Evolutionary conservation across 2,113 vertebrate species (phyloP).

Genomic region (Burhinus oedicnemus): DNA sequence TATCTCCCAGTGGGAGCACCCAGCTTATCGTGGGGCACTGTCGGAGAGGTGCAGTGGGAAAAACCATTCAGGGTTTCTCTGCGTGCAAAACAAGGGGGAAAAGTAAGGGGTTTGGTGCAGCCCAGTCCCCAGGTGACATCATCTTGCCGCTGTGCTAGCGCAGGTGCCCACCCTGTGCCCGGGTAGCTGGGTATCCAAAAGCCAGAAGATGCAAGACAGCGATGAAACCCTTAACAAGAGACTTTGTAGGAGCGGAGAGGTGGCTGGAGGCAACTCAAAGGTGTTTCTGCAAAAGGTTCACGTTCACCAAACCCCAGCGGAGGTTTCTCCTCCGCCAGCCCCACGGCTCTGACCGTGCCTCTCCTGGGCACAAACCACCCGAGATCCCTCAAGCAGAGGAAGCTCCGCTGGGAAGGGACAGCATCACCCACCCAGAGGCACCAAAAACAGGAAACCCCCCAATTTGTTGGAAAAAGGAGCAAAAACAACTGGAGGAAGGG

Average conservation of each 20-base stretch:
- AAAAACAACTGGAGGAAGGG: background rate
- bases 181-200: background rate
- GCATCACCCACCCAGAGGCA: background rate
- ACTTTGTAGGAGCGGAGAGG: background rate
- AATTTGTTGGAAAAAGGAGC: background rate
- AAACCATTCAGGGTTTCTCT: accelerated
- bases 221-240: background rate
- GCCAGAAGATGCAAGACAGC: background rate
- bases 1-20: background rate
- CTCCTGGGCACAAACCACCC: accelerated
- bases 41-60: background rate
- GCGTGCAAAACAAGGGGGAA: accelerated
- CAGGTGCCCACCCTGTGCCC: background rate
- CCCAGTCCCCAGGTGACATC: accelerated
- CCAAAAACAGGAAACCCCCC: background rate
- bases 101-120: accelerated
- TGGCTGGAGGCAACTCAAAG: background rate
- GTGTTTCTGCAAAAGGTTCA: background rate
- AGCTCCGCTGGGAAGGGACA: accelerated
- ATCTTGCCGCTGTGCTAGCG: background rate
- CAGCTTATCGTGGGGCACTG: background rate
- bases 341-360: accelerated
- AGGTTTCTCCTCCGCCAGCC: background rate
- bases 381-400: accelerated
- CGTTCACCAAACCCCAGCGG: accelerated